A percentile compares a stretch with the other conserved stretches of the same genome.
These are phyloP conservation scores for Caranx melampygus DNA, from an alignment of 2,113 vertebrate genomes.

Conservation along the genomic window DNA sequence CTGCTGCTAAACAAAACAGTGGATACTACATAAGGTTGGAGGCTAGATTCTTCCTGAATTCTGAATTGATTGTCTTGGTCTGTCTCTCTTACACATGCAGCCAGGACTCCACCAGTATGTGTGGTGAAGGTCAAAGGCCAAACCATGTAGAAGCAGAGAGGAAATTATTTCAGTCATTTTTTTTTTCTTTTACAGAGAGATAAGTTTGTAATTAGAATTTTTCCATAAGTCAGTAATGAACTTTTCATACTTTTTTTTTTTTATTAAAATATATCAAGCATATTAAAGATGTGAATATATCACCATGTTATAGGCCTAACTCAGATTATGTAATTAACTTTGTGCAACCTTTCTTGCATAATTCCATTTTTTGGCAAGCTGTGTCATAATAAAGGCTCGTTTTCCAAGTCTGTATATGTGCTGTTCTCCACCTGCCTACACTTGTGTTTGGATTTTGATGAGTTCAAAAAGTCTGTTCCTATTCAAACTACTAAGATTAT, in stretches of 20 bases:
- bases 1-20: background rate
- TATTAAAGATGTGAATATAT: constrained; percentile 26
- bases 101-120: background rate
- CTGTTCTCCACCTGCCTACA: background rate
- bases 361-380: background rate
- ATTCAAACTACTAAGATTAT: constrained; percentile 20
- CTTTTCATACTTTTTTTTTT: constrained; percentile 15
- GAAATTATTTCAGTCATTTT: constrained; percentile 47
- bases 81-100: constrained; percentile 11
- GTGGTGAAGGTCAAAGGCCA: constrained; percentile 47
- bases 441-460: constrained; percentile 9
- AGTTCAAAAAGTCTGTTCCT: constrained; percentile 20
- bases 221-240: constrained; percentile 30
- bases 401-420: background rate
- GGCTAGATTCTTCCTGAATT: background rate
- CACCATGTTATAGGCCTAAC: background rate
- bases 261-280: constrained; percentile 37
- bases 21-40: background rate
- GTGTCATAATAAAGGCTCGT: background rate
- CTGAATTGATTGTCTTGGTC: constrained; percentile 1
- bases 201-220: constrained; percentile 12
- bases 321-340: background rate
- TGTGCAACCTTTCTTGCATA: background rate
- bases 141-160: background rate
- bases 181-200: constrained; percentile 20